A percentile compares a stretch with the other conserved stretches of the same genome.
phyloP scores from a whole-genome alignment of 2,888 invertebrate species.

The Cosmorhoe ocellata region DNA sequence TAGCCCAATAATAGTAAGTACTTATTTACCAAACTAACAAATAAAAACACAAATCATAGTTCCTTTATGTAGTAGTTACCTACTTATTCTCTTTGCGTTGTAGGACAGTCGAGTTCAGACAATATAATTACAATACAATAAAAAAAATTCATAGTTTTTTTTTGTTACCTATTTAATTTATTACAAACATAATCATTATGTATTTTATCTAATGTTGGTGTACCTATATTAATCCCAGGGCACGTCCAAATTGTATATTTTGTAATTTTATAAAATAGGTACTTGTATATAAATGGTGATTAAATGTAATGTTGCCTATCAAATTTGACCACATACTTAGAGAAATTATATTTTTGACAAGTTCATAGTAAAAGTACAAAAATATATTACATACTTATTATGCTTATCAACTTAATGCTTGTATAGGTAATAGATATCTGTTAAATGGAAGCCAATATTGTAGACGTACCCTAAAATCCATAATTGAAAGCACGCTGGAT shows the following conservation, averaged over 20 bases:
- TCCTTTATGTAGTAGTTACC: too few species aligned
- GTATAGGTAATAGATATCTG: constrained; percentile 1
- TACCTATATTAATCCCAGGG: constrained; percentile 10
- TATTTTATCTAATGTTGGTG: constrained; percentile 17
- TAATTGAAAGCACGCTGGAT: constrained; percentile 30
- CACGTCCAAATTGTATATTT: background rate
- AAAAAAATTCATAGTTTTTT: background rate
- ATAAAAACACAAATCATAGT: too few species aligned
- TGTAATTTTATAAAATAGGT: too few species aligned
- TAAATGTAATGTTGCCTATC: background rate
- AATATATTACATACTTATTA: too few species aligned
- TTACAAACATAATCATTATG: constrained; percentile 12
- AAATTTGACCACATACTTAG: background rate
- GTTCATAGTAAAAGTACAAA: background rate
- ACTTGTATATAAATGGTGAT: background rate
- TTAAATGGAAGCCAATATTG: constrained; percentile 15
- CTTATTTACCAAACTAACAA: too few species aligned
- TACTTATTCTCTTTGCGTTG: background rate
- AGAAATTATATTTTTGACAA: too few species aligned
- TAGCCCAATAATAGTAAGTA: too few species aligned
- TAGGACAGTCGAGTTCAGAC: constrained; percentile 12
- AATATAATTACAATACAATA: background rate
- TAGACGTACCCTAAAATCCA: constrained; percentile 31
- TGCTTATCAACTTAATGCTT: constrained; percentile 1
- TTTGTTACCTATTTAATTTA: constrained; percentile 5